Evolutionary conservation across 1,140 invertebrate species (phyloP).

Genomic region (Trichonephila clavipes): DNA sequence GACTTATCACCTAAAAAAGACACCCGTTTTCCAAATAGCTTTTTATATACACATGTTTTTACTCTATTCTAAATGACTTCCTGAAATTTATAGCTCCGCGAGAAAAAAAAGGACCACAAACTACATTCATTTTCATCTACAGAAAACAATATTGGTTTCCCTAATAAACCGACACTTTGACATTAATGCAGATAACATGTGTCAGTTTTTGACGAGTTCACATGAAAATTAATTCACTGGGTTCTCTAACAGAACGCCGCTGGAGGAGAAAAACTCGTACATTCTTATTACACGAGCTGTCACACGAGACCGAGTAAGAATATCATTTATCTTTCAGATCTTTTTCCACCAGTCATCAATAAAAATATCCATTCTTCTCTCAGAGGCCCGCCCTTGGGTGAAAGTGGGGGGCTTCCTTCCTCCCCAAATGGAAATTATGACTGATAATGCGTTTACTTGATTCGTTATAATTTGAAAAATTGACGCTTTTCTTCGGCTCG

Average conservation of each 20-base stretch:
- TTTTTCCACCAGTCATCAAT: conserved; percentile 38
- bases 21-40: no score
- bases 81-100: background rate
- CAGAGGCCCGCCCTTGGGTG: background rate
- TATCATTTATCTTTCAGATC: conserved; percentile 47
- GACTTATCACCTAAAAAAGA: no score
- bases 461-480: conserved; percentile 36
- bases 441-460: conserved; percentile 43
- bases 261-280: conserved; percentile 8
- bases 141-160: conserved; percentile 15
- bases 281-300: conserved; percentile 46
- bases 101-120: background rate
- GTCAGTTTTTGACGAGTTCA: conserved; percentile 30
- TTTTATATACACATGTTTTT: no score
- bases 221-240: conserved; percentile 17
- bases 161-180: conserved; percentile 35
- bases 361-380: conserved; percentile 46
- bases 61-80: background rate
- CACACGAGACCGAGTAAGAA: background rate
- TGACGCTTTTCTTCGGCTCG: conserved; percentile 5
- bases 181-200: background rate
- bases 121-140: background rate
- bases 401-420: background rate
- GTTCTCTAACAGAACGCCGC: background rate
- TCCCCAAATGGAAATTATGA: background rate